Evolutionary conservation across 2,888 invertebrate species (phyloP).

Genomic region (Ptilodon capucinus): DNA sequence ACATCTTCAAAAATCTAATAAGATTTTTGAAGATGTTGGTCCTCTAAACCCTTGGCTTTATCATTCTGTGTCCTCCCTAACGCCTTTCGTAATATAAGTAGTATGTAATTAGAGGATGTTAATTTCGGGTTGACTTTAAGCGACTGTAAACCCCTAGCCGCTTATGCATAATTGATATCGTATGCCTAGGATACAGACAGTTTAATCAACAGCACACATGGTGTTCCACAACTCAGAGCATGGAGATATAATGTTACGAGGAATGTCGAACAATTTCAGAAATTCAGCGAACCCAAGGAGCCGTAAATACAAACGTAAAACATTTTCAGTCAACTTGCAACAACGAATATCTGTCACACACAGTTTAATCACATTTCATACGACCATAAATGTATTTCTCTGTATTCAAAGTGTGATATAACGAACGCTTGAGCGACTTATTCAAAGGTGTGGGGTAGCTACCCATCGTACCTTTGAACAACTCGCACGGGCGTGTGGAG

Average conservation of each 20-base stretch:
- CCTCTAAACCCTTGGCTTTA: too few species aligned
- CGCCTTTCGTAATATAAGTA: too few species aligned
- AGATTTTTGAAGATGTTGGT: too few species aligned
- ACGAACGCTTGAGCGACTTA: neutral
- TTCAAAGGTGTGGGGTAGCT: neutral
- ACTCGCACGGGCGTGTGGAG: neutral
- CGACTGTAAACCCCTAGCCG: conserved; percentile 11
- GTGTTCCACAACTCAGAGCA: conserved; percentile 8
- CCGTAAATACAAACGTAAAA: conserved; percentile 35
- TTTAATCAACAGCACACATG: conserved; percentile 30
- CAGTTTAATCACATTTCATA: neutral
- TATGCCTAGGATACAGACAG: conserved; percentile 8
- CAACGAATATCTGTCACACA: conserved; percentile 20
- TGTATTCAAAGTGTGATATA: neutral
- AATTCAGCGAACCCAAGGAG: conserved; percentile 28
- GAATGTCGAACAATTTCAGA: conserved; percentile 36
- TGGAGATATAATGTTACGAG: conserved; percentile 30
- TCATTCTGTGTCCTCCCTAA: too few species aligned
- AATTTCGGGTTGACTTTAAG: conserved; percentile 23
- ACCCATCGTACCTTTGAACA: neutral
- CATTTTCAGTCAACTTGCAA: conserved; percentile 27
- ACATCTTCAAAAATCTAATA: too few species aligned
- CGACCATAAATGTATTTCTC: neutral
- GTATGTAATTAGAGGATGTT: conserved; percentile 19
- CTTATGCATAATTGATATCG: conserved; percentile 12